These are phyloP conservation scores for Ianthella basta DNA, from an alignment of 37 sponge, comb jelly and placozoan species.

Conservation along the genomic window DNA sequence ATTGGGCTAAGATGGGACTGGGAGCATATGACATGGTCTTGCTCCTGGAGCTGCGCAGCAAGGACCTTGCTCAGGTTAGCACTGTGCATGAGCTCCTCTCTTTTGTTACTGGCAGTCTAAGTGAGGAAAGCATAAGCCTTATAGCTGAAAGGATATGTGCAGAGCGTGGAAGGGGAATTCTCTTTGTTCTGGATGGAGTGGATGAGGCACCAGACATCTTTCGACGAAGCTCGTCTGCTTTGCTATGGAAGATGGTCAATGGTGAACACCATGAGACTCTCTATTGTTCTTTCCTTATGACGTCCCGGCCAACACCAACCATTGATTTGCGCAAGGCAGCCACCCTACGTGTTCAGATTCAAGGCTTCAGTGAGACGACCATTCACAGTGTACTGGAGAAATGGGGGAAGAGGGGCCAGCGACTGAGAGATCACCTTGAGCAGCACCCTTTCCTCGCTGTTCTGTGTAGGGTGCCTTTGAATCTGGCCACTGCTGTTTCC, in stretches of 20 bases:
- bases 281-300: neutral
- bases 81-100: neutral
- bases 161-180: neutral
- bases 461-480: conserved; percentile 13
- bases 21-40: neutral
- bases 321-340: neutral
- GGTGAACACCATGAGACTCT: neutral
- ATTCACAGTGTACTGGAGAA: neutral
- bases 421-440: neutral
- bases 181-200: conserved; percentile 22
- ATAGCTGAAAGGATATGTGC: neutral
- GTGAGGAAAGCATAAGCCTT: neutral
- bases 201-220: neutral
- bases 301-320: neutral
- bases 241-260: neutral
- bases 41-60: neutral
- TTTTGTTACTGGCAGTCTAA: neutral
- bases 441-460: neutral
- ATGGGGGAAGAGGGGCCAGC: neutral
- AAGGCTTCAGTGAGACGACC: neutral
- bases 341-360: conserved; percentile 5
- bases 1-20: neutral
- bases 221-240: neutral
- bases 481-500: neutral
- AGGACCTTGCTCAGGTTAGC: neutral